These are phyloP conservation scores for Actenoides hombroni DNA, from an alignment of 2,113 vertebrate genomes.

Conservation along the genomic window DNA sequence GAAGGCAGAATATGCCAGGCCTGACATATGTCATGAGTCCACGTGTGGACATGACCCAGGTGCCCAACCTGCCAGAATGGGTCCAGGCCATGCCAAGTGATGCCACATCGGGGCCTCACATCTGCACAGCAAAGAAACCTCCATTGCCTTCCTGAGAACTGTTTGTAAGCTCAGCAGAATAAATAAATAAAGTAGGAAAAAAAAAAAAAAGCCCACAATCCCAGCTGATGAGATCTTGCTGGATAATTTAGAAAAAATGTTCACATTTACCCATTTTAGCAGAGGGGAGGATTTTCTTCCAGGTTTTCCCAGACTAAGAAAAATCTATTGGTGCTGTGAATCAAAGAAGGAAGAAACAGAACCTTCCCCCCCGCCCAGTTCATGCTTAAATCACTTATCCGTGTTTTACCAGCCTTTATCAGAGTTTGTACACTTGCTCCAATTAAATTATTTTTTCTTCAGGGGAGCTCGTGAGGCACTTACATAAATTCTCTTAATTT, in stretches of 20 bases:
- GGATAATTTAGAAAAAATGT: slow-evolving; percentile 5
- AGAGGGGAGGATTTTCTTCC: slow-evolving; percentile 4
- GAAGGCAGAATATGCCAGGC: fast-evolving
- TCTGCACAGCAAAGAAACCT: not conserved
- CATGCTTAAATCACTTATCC: slow-evolving; percentile 78
- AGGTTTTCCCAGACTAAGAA: not conserved
- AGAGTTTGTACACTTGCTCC: slow-evolving; percentile 84
- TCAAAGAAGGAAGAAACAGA: slow-evolving; percentile 17
- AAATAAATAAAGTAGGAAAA: not conserved
- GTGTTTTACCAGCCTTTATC: slow-evolving; percentile 81
- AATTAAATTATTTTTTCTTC: slow-evolving; percentile 89
- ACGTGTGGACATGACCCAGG: fast-evolving
- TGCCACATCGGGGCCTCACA: not conserved
- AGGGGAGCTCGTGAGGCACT: slow-evolving; percentile 73
- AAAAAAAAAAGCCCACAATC: not conserved
- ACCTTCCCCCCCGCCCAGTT: not conserved
- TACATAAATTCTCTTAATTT: slow-evolving; percentile 90
- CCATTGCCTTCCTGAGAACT: not conserved
- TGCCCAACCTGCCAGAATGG: fast-evolving
- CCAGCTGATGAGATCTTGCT: not conserved
- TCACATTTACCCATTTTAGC: not conserved
- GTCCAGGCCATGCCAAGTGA: not conserved
- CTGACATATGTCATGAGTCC: not conserved
- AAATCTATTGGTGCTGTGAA: not conserved
- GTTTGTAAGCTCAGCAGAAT: not conserved